phyloP scores from a whole-genome alignment of 2,888 invertebrate species.

The Ryuthela nishihirai region DNA sequence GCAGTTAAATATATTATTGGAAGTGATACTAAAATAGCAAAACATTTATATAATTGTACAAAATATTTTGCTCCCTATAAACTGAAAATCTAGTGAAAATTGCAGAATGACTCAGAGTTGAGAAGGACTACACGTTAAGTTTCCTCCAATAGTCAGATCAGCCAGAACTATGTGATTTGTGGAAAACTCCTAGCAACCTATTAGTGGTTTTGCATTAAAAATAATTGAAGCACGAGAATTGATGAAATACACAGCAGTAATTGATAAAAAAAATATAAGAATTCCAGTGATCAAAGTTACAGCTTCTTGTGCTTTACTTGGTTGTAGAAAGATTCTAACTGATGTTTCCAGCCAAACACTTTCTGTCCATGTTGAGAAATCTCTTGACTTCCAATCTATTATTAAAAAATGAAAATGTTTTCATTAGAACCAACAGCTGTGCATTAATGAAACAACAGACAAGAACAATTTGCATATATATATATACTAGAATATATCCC shows the following conservation, averaged over 20 bases:
- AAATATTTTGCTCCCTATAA: no score
- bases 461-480: no score
- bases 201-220: constrained; percentile 32
- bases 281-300: constrained; percentile 36
- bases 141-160: constrained; percentile 28
- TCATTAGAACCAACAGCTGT: no score
- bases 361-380: constrained; percentile 85
- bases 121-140: constrained; percentile 8
- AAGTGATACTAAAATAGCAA: no score
- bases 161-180: constrained; percentile 41
- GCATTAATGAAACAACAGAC: no score
- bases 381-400: constrained; percentile 65
- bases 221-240: constrained; percentile 35
- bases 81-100: no score
- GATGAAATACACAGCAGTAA: constrained; percentile 36
- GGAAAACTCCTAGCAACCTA: constrained; percentile 39
- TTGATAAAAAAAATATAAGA: constrained; percentile 36
- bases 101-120: no score
- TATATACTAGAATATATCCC: no score
- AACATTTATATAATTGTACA: no score
- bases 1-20: no score
- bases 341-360: constrained; percentile 70
- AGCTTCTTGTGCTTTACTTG: constrained; percentile 32
- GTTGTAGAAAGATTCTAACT: constrained; percentile 70
- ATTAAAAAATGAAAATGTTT: constrained; percentile 1